Percentiles rank a stretch among this genome's conserved stretches.
Evolutionary conservation across 2,888 invertebrate species (phyloP).

Genomic region (Eilema griseolum): DNA sequence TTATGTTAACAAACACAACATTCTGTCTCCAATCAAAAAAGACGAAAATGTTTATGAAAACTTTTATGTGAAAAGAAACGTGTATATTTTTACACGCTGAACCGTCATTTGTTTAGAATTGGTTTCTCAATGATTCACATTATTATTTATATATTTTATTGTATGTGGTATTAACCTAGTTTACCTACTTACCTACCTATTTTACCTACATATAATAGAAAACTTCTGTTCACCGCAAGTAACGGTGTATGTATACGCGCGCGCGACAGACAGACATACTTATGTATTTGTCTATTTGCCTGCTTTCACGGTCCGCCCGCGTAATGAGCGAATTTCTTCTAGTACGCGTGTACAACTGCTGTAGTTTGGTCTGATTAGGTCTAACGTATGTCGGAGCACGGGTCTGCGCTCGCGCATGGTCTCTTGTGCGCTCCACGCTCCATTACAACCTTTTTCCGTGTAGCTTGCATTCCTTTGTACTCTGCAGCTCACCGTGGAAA

Average conservation of each 20-base stretch:
- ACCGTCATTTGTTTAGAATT: not conserved
- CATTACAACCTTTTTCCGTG: constrained; percentile 1
- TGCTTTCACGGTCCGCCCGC: not conserved
- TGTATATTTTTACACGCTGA: too few relatives aligned
- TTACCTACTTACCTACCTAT: too few relatives aligned
- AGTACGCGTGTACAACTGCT: not conserved
- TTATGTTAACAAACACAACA: too few relatives aligned
- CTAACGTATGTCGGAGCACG: constrained; percentile 14
- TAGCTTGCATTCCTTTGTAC: constrained; percentile 10
- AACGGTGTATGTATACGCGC: not conserved
- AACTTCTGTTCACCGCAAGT: not conserved
- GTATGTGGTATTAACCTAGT: too few relatives aligned
- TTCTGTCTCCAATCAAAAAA: too few relatives aligned
- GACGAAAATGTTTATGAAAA: too few relatives aligned
- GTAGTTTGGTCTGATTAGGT: constrained; percentile 9
- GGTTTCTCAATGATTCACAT: not conserved
- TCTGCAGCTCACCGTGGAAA: not conserved
- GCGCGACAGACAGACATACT: constrained; percentile 1
- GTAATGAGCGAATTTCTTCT: not conserved
- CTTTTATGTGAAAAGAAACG: too few relatives aligned
- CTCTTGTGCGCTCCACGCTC: not conserved
- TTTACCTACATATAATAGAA: not conserved
- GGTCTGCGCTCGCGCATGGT: not conserved
- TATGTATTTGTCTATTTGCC: not conserved
- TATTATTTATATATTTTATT: not conserved